Evolutionary conservation across 2,888 invertebrate genomes (phyloP), one percentile per base, ranked within the genome.

Genomic region (Plagodis dolabraria): DNA sequence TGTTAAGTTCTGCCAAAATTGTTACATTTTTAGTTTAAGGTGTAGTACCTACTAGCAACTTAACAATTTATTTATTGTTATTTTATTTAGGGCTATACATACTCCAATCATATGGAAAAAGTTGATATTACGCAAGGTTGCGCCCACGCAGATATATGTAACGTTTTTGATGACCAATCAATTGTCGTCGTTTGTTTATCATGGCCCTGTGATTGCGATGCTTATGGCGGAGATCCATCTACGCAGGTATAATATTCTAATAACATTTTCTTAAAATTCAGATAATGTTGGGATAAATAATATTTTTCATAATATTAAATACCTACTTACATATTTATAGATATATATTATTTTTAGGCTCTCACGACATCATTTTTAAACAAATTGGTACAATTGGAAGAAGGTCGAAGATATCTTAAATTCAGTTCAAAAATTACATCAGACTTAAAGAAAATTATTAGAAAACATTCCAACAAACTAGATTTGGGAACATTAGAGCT

Each of bases 321-420:
- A 38, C n/a, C n/a, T 9, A 38, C 9, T 5, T 8, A 38, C 5
- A 38, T 1, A 38, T 38, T n/a, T n/a, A 4, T 22, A 4, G 22
- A 2, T 1, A 2, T 47, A 10, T 11, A 47, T 54, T 0, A 9
- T 60, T 87, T 83, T 60, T 75, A 92, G 91, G 76, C 65, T 40
- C 69, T 88, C 59, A 72, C 89, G 45, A 82, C 88, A 33, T 63
- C 65, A 33, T 75, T 89, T 52, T 61, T 92, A 47, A 63, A 74
- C 57, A 85, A 86, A 76, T 68, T 92, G 33, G 77, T 84, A 7
- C 78, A 81, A 46, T 42, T 86, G 57, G 89, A 89, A 72, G 89
- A 91, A 72, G 92, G 92, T 7, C 78, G 84, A 57, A 77, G 86
- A 57, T 92, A 92, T 64, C 70, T 92, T 45, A 89, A 84, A 66